Percentiles rank a stretch among this genome's conserved stretches.
These are phyloP conservation scores for Nebria salina DNA, from an alignment of 2,888 invertebrate species.

Conservation along the genomic window DNA sequence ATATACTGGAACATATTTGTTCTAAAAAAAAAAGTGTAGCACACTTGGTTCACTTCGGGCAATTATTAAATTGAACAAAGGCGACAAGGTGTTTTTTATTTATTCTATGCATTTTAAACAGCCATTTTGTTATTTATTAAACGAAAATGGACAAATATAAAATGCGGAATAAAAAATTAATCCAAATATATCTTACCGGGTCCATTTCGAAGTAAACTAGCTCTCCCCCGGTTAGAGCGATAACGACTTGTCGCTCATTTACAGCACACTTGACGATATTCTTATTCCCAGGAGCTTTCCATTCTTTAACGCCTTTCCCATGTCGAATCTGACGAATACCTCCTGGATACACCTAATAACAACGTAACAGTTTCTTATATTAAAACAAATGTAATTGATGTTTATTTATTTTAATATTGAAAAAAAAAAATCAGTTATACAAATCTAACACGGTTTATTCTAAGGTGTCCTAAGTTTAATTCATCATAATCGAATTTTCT, in stretches of 20 bases:
- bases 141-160: slow-evolving; percentile 54
- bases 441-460: slow-evolving; percentile 26
- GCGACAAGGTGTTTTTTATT: slow-evolving; percentile 60
- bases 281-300: slow-evolving; percentile 98
- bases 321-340: slow-evolving; percentile 98
- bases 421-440: background rate
- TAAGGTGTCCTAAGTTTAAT: slow-evolving; percentile 34
- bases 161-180: slow-evolving; percentile 52
- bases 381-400: background rate
- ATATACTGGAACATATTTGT: slow-evolving; percentile 20
- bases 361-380: background rate
- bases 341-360: slow-evolving; percentile 87
- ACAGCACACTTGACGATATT: slow-evolving; percentile 98
- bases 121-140: slow-evolving; percentile 52
- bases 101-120: slow-evolving; percentile 57
- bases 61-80: slow-evolving; percentile 57
- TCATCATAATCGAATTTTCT: slow-evolving; percentile 20
- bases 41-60: slow-evolving; percentile 62
- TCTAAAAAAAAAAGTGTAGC: slow-evolving; percentile 48
- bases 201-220: slow-evolving; percentile 99
- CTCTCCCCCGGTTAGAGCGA: slow-evolving; percentile 96
- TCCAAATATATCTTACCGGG: slow-evolving; percentile 74
- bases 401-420: background rate
- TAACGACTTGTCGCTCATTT: slow-evolving; percentile 97
- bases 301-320: slow-evolving; percentile 98